Percentiles rank a stretch among this genome's conserved stretches.
phyloP scores from a whole-genome alignment of 2,888 invertebrate genomes.

The Drosophila mettleri region DNA sequence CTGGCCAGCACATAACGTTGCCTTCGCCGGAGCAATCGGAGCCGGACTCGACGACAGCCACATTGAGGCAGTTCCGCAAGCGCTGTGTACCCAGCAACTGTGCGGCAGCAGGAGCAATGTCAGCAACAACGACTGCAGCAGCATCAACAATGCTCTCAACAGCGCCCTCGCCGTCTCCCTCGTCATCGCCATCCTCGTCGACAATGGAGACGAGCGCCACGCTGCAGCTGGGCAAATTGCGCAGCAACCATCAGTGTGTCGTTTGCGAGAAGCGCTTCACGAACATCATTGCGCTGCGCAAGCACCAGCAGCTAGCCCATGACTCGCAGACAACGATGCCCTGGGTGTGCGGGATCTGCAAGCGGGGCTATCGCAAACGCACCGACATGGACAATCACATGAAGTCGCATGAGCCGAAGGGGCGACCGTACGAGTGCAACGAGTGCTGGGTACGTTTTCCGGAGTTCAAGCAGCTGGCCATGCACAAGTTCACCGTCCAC shows the following conservation, averaged over 20 bases:
- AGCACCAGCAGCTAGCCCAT: slow-evolving; percentile 80
- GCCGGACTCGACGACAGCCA: slow-evolving; percentile 81
- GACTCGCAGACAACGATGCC: slow-evolving; percentile 73
- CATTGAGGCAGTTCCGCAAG: slow-evolving; percentile 80
- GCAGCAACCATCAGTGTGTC: slow-evolving; percentile 71
- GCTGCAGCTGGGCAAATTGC: slow-evolving; percentile 55
- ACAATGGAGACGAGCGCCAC: slow-evolving; percentile 48
- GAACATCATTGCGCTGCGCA: slow-evolving; percentile 77
- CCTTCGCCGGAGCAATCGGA: slow-evolving; percentile 83
- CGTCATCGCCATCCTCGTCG: slow-evolving; percentile 73
- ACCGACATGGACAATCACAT: slow-evolving; percentile 82
- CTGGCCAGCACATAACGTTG: slow-evolving; percentile 65
- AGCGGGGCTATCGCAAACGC: slow-evolving; percentile 80
- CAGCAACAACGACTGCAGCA: slow-evolving; percentile 10
- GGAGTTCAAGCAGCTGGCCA: slow-evolving; percentile 78
- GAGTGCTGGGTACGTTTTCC: slow-evolving; percentile 82
- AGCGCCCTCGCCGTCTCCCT: slow-evolving; percentile 50
- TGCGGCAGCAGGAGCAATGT: neutral
- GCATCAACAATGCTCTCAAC: slow-evolving; percentile 33
- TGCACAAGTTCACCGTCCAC: slow-evolving; percentile 82
- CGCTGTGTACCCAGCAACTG: slow-evolving; percentile 43
- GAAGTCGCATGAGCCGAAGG: slow-evolving; percentile 82
- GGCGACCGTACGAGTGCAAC: slow-evolving; percentile 82
- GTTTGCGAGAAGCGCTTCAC: slow-evolving; percentile 79
- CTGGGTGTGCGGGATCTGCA: slow-evolving; percentile 79